Percentiles rank a stretch among this genome's conserved stretches.
Evolutionary conservation across 2,797 vertebrate genomes (phyloP).

Genomic region (Pseudochromis fuscus): DNA sequence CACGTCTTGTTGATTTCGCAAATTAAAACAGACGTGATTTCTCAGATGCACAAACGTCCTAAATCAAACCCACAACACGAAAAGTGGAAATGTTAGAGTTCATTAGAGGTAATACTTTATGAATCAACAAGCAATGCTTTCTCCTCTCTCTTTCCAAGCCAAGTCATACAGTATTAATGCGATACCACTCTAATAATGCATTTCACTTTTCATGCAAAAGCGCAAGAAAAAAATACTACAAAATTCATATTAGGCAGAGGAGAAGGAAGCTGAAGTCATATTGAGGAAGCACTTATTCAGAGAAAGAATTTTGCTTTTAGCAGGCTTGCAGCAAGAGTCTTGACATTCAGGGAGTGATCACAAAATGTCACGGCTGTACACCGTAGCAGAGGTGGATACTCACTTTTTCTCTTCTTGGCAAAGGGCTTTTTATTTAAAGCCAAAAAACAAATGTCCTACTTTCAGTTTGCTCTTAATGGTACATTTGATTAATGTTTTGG

Average conservation of each 20-base stretch:
- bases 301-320: slow-evolving; percentile 59
- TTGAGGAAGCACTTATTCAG: slow-evolving; percentile 37
- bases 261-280: slow-evolving; percentile 33
- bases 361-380: slow-evolving; percentile 67
- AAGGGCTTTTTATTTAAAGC: slow-evolving; percentile 23
- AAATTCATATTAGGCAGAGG: slow-evolving; percentile 35
- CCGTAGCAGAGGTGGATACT: slow-evolving; percentile 39
- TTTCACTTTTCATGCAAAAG: slow-evolving; percentile 22
- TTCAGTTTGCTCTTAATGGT: slow-evolving; percentile 14
- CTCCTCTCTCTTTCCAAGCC: slow-evolving; percentile 6
- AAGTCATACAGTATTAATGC: slow-evolving; percentile 30
- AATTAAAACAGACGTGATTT: slow-evolving; percentile 36
- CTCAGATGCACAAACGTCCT: neutral
- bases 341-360: slow-evolving; percentile 69
- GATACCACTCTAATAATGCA: slow-evolving; percentile 19
- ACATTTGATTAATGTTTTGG: slow-evolving; percentile 17
- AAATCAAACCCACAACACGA: neutral
- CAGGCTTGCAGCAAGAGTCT: slow-evolving; percentile 54
- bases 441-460: slow-evolving; percentile 14
- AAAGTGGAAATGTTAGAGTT: slow-evolving; percentile 11
- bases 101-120: slow-evolving; percentile 8
- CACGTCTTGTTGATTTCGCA: slow-evolving; percentile 24
- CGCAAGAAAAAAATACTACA: slow-evolving; percentile 14
- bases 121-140: slow-evolving; percentile 31
- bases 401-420: neutral